Evolutionary conservation across 1,140 invertebrate genomes (phyloP).

Genomic region (Macrosteles quadrilineatus): DNA sequence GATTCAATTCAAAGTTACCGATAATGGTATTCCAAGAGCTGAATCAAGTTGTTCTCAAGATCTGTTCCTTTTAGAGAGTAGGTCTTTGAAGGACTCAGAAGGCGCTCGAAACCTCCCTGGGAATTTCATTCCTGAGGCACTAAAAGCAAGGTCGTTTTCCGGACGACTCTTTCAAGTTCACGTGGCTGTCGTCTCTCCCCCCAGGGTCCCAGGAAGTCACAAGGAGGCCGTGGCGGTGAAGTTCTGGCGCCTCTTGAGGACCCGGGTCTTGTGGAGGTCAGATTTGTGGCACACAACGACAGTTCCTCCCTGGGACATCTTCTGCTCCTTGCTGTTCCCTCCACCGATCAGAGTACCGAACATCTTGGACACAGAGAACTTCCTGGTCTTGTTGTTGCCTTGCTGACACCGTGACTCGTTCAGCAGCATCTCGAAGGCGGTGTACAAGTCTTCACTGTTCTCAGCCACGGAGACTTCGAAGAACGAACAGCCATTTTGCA

Average conservation of each 20-base stretch:
- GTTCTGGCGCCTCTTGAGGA: conserved; percentile 57
- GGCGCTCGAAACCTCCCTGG: no score
- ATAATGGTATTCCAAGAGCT: no score
- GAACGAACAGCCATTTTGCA: conserved; percentile 67
- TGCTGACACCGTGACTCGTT: conserved; percentile 61
- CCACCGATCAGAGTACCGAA: conserved; percentile 67
- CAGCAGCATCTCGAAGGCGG: conserved; percentile 66
- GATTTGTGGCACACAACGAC: conserved; percentile 59
- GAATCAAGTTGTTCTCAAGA: no score
- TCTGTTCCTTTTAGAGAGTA: no score
- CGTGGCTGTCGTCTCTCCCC: conserved; percentile 1
- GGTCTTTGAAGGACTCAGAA: no score
- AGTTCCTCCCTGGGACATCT: conserved; percentile 53
- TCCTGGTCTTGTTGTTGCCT: conserved; percentile 56
- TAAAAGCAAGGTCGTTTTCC: no score
- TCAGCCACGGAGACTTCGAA: conserved; percentile 77
- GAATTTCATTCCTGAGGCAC: no score
- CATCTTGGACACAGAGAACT: conserved; percentile 78
- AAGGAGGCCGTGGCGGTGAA: conserved; percentile 58
- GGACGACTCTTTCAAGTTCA: no score
- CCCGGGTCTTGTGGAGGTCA: conserved; percentile 57
- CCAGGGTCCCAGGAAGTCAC: conserved; percentile 49
- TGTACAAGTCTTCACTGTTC: conserved; percentile 67
- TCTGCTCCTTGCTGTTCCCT: conserved; percentile 49
- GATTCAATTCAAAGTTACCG: no score